Evolutionary conservation across 2,113 vertebrate species (phyloP).

Genomic region (Megaleporinus macrocephalus): DNA sequence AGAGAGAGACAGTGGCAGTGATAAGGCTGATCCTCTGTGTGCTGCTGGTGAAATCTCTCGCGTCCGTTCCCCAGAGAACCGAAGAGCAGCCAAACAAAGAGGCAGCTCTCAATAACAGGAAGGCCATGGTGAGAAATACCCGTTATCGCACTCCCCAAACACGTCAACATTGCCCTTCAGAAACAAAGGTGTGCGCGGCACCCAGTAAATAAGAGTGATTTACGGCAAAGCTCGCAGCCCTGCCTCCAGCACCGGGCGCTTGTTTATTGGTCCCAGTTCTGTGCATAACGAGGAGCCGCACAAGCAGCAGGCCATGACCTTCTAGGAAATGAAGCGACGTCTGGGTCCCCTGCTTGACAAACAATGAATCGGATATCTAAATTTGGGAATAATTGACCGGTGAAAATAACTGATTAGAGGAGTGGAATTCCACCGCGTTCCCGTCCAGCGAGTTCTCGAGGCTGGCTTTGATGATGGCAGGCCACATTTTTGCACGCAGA

Average conservation of each 20-base stretch:
- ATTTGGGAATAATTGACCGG: constrained; percentile 57
- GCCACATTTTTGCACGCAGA: constrained; percentile 32
- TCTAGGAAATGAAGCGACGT: constrained; percentile 87
- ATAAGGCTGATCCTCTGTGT: constrained; percentile 43
- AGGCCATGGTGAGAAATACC: constrained; percentile 99
- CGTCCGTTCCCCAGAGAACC: constrained; percentile 90
- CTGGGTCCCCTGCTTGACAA: constrained; percentile 82
- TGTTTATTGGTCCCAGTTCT: constrained; percentile 84
- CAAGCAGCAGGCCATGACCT: constrained; percentile 75
- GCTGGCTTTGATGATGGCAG: constrained; percentile 47
- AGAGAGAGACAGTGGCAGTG: constrained; percentile 40
- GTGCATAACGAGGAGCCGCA: constrained; percentile 79
- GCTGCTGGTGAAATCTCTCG: constrained; percentile 63
- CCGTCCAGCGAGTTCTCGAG: constrained; percentile 19
- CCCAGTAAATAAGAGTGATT: constrained; percentile 96
- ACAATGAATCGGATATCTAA: constrained; percentile 70
- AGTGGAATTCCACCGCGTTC: constrained; percentile 52
- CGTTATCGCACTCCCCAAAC: constrained; percentile 93
- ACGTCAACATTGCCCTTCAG: constrained; percentile 89
- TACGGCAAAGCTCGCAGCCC: constrained; percentile 87
- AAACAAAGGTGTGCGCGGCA: constrained; percentile 94
- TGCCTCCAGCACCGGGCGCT: constrained; percentile 86
- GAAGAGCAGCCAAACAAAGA: constrained; percentile 95
- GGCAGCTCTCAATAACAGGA: constrained; percentile 95
- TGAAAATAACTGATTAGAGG: constrained; percentile 59